A percentile compares a stretch with the other conserved stretches of the same genome.
Conservation (phyloP, 2,888 invertebrate genomes). For the Yponomeuta sedellus region DNA sequence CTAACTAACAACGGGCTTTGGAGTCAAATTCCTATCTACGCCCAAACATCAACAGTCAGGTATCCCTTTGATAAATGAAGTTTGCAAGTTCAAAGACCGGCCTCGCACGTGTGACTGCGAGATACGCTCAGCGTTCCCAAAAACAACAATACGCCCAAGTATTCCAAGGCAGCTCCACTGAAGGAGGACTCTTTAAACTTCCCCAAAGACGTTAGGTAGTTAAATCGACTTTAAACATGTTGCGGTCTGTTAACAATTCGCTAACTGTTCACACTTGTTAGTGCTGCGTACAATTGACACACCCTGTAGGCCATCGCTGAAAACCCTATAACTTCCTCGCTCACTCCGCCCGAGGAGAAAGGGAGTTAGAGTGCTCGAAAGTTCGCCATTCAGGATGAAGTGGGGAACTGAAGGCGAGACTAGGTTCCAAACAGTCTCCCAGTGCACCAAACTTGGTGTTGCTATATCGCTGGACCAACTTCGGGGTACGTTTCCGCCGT, state of each 20-base stretch:
- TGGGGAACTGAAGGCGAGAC: conserved; percentile 6
- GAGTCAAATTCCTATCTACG: neutral
- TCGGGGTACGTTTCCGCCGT: conserved; percentile 32
- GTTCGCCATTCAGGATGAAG: conserved; percentile 2
- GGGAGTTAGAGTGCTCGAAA: conserved; percentile 1
- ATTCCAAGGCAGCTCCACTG: conserved; percentile 17
- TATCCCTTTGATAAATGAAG: neutral
- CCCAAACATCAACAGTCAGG: neutral
- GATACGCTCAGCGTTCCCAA: neutral
- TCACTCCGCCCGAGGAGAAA: neutral
- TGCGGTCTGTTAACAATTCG: conserved; percentile 34
- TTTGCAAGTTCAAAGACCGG: neutral
- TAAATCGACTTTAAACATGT: conserved; percentile 37
- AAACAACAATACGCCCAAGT: neutral
- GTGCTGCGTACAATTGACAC: conserved; percentile 6
- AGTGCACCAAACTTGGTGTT: conserved; percentile 6
- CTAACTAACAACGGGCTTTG: neutral
- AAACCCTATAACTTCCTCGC: conserved; percentile 1
- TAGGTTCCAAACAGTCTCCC: neutral
- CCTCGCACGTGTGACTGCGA: neutral
- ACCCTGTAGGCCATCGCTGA: neutral
- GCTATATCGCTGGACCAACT: conserved; percentile 37
- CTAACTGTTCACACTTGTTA: conserved; percentile 19
- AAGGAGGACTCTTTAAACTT: conserved; percentile 25
- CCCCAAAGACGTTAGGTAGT: conserved; percentile 37